These are phyloP conservation scores for Pygocentrus nattereri DNA, from an alignment of 2,797 vertebrate genomes.

Conservation along the genomic window DNA sequence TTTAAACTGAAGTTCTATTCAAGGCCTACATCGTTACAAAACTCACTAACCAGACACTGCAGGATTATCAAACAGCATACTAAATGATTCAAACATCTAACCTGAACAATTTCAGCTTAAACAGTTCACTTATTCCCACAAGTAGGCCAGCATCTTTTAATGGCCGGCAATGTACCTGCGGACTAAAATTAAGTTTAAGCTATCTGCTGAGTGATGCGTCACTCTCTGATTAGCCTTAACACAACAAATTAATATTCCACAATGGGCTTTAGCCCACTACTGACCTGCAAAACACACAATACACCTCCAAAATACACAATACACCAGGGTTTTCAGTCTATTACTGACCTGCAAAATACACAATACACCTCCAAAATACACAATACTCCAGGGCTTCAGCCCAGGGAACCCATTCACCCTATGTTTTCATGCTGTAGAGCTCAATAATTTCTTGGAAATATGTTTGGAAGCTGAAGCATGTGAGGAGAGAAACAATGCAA, in stretches of 20 bases:
- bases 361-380: background rate
- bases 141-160: background rate
- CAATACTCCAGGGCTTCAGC: background rate
- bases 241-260: background rate
- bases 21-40: background rate
- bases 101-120: background rate
- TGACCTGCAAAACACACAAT: background rate
- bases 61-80: background rate
- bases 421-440: background rate
- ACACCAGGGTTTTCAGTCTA: background rate
- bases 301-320: background rate
- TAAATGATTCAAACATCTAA: background rate
- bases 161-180: no score
- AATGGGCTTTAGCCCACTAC: background rate
- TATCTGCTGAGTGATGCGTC: background rate
- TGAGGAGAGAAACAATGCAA: background rate
- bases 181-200: background rate
- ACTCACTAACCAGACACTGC: background rate
- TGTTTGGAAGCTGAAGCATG: background rate
- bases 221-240: background rate
- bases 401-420: background rate
- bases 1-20: background rate
- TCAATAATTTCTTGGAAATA: background rate
- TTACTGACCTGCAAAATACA: background rate
- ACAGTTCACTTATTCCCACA: background rate